Evolutionary conservation across 1,140 invertebrate genomes (phyloP).

Genomic region (Aphis gossypii): DNA sequence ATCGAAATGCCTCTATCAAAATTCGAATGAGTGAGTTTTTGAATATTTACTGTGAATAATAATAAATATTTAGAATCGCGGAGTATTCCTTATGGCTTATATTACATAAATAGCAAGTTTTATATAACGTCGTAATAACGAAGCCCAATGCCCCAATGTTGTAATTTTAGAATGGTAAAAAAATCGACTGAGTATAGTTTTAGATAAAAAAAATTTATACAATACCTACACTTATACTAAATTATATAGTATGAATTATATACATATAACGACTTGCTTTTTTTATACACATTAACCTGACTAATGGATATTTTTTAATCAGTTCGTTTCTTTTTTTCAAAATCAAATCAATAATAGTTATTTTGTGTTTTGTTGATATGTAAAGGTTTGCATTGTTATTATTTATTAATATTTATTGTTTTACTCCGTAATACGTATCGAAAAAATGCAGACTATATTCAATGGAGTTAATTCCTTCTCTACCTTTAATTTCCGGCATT

Average conservation of each 20-base stretch:
- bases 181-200: not conserved
- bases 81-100: not conserved
- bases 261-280: not conserved
- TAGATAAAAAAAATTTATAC: not conserved
- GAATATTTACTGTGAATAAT: not conserved
- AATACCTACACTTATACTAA: no score
- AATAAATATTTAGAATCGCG: not conserved
- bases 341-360: not conserved
- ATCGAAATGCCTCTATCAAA: not conserved
- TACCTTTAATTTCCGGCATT: not conserved
- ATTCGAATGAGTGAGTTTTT: not conserved
- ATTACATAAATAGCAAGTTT: not conserved
- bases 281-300: not conserved
- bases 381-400: not conserved
- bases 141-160: not conserved
- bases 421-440: not conserved
- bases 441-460: not conserved
- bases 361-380: not conserved
- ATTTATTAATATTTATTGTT: not conserved
- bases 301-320: not conserved
- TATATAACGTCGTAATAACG: not conserved
- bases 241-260: no score
- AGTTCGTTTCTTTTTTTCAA: no score
- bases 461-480: not conserved
- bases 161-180: not conserved